A percentile compares a stretch with the other conserved stretches of the same genome.
Conservation (phyloP, 2,888 invertebrate genomes). For the Sabatieria punctata region DNA sequence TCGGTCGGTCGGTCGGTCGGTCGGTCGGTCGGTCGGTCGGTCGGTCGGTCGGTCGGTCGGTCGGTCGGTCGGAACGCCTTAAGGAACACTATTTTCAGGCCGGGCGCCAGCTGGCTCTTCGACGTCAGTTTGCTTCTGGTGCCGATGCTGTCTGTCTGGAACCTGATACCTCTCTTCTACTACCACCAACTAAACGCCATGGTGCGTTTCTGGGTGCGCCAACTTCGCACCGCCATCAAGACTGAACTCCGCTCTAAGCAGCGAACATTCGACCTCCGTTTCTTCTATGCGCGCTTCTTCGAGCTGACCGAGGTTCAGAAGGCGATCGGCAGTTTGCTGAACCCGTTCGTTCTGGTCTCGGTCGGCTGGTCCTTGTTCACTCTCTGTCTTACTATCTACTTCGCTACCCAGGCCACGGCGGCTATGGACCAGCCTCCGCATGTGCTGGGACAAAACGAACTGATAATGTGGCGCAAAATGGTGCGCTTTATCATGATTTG, state of each 20-base stretch:
- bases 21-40: no score
- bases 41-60: no score
- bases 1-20: no score
- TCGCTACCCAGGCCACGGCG: background rate
- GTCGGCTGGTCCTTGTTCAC: background rate
- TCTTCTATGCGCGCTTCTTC: constrained; percentile 27
- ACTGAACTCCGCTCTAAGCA: constrained; percentile 20
- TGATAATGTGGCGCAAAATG: no score
- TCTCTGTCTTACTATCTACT: no score
- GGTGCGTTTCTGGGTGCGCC: constrained; percentile 16
- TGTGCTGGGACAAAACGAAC: no score
- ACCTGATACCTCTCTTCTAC: constrained; percentile 23
- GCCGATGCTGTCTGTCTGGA: constrained; percentile 23
- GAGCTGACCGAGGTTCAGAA: constrained; percentile 22
- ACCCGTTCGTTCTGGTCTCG: constrained; percentile 17
- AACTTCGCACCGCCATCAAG: constrained; percentile 20
- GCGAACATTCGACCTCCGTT: constrained; percentile 20
- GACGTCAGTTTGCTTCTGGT: constrained; percentile 18
- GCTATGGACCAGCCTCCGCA: background rate
- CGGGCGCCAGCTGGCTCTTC: constrained; percentile 10
- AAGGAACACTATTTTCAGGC: constrained; percentile 9
- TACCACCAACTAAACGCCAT: constrained; percentile 19
- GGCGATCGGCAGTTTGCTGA: constrained; percentile 22
- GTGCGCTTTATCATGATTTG: no score
- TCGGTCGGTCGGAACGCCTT: no score